phyloP scores from a whole-genome alignment of 1,140 invertebrate species.

The Drosophila biarmipes region DNA sequence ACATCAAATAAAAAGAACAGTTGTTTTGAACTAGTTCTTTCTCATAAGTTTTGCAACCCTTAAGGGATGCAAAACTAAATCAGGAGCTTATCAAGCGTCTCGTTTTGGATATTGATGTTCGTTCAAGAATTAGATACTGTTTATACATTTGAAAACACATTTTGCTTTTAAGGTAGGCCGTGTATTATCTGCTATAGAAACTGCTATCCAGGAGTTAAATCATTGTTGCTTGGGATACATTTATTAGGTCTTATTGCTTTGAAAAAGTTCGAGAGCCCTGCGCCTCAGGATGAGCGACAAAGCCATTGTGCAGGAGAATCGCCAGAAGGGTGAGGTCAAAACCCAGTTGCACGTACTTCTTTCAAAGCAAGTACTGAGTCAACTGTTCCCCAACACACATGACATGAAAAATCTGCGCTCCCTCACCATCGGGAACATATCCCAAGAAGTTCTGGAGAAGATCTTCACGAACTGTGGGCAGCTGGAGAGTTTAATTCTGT shows the following conservation, averaged over 20 bases:
- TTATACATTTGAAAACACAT: no score
- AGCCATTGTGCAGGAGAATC: background rate
- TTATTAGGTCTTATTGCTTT: background rate
- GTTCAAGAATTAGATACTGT: no score
- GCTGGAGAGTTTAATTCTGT: conserved; percentile 22
- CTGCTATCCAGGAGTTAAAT: no score
- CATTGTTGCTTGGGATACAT: no score
- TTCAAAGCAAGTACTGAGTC: background rate
- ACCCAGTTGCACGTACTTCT: background rate
- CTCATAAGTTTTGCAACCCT: background rate
- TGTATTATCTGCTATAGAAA: no score
- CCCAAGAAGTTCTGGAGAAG: conserved; percentile 16
- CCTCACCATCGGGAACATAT: background rate
- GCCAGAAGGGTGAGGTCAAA: no score
- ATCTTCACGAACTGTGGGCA: conserved; percentile 29
- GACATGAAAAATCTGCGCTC: conserved; percentile 2
- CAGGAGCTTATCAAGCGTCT: background rate
- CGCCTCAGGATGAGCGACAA: background rate
- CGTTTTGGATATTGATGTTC: no score
- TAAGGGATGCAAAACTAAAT: background rate
- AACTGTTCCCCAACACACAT: background rate
- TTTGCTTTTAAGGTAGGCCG: no score
- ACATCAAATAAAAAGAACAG: background rate
- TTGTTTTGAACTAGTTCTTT: background rate
- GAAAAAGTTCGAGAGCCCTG: background rate